Conservation (phyloP, 2,113 vertebrate species). For the Austrofundulus limnaeus region DNA sequence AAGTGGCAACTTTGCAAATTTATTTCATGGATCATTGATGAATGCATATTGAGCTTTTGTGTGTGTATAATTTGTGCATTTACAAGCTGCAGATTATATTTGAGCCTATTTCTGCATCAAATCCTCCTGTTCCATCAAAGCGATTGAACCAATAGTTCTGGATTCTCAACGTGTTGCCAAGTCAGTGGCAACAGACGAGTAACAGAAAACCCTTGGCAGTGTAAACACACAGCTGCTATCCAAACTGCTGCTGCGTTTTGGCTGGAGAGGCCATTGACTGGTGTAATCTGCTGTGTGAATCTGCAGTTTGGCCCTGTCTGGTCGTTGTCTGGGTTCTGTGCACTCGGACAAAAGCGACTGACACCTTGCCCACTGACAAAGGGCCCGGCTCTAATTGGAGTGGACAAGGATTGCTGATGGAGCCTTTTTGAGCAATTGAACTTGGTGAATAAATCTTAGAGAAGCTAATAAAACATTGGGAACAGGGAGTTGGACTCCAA, state of each 20-base stretch:
- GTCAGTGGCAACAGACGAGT: slow-evolving; percentile 73
- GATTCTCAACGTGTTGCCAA: slow-evolving; percentile 27
- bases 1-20: not conserved
- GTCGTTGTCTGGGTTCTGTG: slow-evolving; percentile 77
- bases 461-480: slow-evolving; percentile 69
- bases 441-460: slow-evolving; percentile 69
- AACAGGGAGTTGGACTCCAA: slow-evolving; percentile 68
- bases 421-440: slow-evolving; percentile 79
- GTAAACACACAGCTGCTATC: slow-evolving; percentile 72
- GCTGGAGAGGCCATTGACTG: slow-evolving; percentile 75
- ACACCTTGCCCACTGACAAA: slow-evolving; percentile 80
- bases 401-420: slow-evolving; percentile 79
- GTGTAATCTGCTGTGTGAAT: slow-evolving; percentile 80
- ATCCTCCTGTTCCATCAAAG: slow-evolving; percentile 36
- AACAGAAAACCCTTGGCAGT: slow-evolving; percentile 73
- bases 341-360: slow-evolving; percentile 77
- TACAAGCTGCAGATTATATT: not conserved
- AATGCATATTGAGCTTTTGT: slow-evolving; percentile 4
- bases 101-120: not conserved
- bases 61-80: not conserved
- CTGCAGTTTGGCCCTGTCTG: slow-evolving; percentile 79
- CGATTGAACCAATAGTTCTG: slow-evolving; percentile 56
- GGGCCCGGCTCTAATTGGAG: slow-evolving; percentile 72
- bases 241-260: slow-evolving; percentile 71
- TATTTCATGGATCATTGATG: slow-evolving; percentile 3